These are phyloP conservation scores for Hirtodrosophila alboralis DNA, from an alignment of 2,888 invertebrate genomes.

Conservation along the genomic window DNA sequence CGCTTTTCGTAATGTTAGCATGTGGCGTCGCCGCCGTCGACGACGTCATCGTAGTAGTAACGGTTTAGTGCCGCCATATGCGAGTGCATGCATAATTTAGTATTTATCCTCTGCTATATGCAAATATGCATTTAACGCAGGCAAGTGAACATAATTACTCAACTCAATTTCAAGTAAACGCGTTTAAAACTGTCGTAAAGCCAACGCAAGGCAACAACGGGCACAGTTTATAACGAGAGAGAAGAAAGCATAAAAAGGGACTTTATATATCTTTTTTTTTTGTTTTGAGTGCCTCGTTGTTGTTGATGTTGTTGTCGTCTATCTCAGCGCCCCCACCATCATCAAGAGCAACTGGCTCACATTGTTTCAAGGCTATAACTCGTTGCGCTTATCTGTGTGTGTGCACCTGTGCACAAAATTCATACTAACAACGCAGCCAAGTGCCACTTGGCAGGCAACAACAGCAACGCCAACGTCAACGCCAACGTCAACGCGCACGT, in stretches of 20 bases:
- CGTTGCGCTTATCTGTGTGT: conserved; percentile 44
- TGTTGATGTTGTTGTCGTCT: conserved; percentile 20
- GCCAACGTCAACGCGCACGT: conserved; percentile 64
- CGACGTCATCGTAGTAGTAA: conserved; percentile 47
- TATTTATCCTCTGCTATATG: conserved; percentile 28
- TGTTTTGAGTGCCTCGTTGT: conserved; percentile 39
- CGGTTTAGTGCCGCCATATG: conserved; percentile 44
- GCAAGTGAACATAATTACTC: conserved; percentile 54
- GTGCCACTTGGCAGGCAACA: conserved; percentile 63
- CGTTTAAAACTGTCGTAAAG: conserved; percentile 11
- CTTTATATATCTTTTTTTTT: no score
- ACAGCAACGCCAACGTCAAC: conserved; percentile 18
- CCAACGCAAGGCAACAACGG: conserved; percentile 4
- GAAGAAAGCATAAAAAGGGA: conserved; percentile 6
- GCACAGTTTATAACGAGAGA: conserved; percentile 9
- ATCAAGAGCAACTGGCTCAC: conserved; percentile 29
- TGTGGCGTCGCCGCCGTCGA: conserved; percentile 69
- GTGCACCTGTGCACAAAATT: conserved; percentile 51
- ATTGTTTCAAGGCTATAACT: conserved; percentile 70
- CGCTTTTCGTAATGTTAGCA: conserved; percentile 64
- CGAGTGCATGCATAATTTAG: conserved; percentile 60
- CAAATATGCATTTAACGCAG: conserved; percentile 40
- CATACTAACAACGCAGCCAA: conserved; percentile 55
- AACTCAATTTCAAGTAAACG: conserved; percentile 44
- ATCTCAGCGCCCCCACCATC: conserved; percentile 13